A percentile compares a stretch with the other conserved stretches of the same genome.
Evolutionary conservation across 2,797 vertebrate species (phyloP).

Genomic region (Ctenosaura bakeri): DNA sequence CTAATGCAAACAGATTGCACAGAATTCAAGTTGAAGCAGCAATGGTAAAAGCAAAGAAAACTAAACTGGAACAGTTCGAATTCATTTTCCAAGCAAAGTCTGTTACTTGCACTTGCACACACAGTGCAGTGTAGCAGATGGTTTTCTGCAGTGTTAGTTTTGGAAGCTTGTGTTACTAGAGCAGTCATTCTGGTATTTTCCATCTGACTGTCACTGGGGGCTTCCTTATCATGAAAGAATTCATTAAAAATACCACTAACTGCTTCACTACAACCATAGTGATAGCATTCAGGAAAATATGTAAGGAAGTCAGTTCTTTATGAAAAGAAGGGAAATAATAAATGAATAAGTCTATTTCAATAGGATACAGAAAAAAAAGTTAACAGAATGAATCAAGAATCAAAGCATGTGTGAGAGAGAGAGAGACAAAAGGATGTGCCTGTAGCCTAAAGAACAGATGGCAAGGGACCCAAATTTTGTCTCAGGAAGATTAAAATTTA

Average conservation of each 20-base stretch:
- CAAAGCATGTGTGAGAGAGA: conserved; percentile 20
- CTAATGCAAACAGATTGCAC: neutral
- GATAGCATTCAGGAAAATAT: neutral
- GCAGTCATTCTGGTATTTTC: neutral
- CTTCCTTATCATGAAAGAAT: neutral
- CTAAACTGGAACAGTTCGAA: neutral
- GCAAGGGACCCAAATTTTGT: neutral
- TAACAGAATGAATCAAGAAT: conserved; percentile 33
- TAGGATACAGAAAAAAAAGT: neutral
- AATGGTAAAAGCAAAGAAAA: neutral
- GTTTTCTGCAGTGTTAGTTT: neutral
- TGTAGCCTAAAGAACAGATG: conserved; percentile 19
- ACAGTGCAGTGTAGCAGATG: too few relatives aligned
- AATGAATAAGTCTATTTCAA: neutral
- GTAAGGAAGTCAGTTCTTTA: neutral
- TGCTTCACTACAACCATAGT: neutral
- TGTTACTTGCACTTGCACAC: too few relatives aligned
- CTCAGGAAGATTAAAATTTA: conserved; percentile 8
- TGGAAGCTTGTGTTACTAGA: neutral
- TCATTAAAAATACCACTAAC: neutral
- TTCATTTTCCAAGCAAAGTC: neutral
- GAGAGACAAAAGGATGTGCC: neutral
- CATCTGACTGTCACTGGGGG: neutral
- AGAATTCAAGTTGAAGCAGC: neutral
- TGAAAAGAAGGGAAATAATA: conserved; percentile 13